These are phyloP conservation scores for Ditylenchus weischeri DNA, from an alignment of 2,888 invertebrate genomes.

Conservation along the genomic window DNA sequence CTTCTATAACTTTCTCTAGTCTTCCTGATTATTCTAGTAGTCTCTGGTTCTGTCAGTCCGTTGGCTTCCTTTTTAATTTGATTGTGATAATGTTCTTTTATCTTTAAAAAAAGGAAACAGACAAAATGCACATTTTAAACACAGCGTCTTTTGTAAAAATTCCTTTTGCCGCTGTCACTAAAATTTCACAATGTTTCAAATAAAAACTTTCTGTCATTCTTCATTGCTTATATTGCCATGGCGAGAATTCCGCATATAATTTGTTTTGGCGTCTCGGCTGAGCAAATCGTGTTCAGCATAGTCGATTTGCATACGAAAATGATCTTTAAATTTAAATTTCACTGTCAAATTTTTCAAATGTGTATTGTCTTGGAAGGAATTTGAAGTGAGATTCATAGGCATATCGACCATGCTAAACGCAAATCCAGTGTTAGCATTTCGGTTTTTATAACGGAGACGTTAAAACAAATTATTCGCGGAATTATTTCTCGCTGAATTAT, in stretches of 20 bases:
- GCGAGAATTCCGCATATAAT: too few relatives aligned
- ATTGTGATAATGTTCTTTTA: constrained; percentile 1
- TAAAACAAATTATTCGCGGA: neutral
- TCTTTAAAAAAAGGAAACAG: neutral
- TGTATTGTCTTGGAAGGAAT: too few relatives aligned
- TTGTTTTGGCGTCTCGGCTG: too few relatives aligned
- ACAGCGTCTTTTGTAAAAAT: neutral
- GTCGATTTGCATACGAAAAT: too few relatives aligned
- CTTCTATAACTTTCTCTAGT: too few relatives aligned
- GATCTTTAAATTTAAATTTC: too few relatives aligned
- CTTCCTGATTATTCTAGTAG: neutral
- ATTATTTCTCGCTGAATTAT: neutral
- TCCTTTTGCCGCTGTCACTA: neutral
- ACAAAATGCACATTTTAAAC: neutral
- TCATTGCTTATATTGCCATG: constrained; percentile 7
- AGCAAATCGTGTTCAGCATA: too few relatives aligned
- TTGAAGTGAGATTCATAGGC: too few relatives aligned
- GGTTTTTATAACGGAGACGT: too few relatives aligned
- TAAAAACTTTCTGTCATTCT: constrained; percentile 5
- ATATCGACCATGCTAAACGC: too few relatives aligned
- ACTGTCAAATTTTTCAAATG: too few relatives aligned
- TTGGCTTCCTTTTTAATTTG: constrained; percentile 1
- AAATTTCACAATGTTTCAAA: neutral
- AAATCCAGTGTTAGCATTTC: too few relatives aligned
- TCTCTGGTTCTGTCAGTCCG: neutral